Conservation (phyloP, 2,888 invertebrate species). For the Carabus problematicus region DNA sequence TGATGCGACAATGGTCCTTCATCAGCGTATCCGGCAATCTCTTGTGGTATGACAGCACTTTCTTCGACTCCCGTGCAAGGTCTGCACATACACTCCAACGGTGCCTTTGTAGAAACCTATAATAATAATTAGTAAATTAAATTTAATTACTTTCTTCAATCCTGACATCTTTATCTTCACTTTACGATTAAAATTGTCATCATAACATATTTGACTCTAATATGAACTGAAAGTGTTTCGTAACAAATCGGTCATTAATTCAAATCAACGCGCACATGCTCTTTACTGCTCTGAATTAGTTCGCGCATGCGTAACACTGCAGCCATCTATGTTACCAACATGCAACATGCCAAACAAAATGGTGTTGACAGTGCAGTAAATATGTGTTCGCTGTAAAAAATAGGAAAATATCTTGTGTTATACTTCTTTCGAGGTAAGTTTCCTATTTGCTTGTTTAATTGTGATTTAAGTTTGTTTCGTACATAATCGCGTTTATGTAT, state of each 20-base stretch:
- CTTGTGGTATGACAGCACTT: conserved; percentile 86
- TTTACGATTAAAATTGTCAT: background rate
- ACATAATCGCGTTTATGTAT: background rate
- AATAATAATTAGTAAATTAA: conserved; percentile 13
- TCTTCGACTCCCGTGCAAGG: conserved; percentile 91
- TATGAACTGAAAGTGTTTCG: conserved; percentile 2
- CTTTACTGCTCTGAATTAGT: too few species aligned
- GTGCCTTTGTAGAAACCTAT: conserved; percentile 90
- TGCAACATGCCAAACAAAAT: conserved; percentile 37
- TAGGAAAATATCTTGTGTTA: conserved; percentile 6
- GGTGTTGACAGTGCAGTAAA: conserved; percentile 40
- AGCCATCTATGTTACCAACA: conserved; percentile 18
- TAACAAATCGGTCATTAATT: too few species aligned
- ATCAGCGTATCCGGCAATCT: conserved; percentile 85
- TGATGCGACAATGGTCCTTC: conserved; percentile 83
- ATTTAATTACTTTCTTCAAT: conserved; percentile 22
- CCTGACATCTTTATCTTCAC: background rate
- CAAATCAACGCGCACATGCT: too few species aligned
- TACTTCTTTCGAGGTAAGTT: conserved; percentile 29
- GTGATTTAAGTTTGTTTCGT: background rate
- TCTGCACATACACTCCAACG: conserved; percentile 92
- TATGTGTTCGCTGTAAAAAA: conserved; percentile 27
- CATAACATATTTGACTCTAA: conserved; percentile 2
- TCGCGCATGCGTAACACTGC: background rate
- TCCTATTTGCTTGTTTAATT: background rate